Base-by-base conservation (phyloP, 2,888 invertebrate species). In the Periphyllus acericola region DNA sequence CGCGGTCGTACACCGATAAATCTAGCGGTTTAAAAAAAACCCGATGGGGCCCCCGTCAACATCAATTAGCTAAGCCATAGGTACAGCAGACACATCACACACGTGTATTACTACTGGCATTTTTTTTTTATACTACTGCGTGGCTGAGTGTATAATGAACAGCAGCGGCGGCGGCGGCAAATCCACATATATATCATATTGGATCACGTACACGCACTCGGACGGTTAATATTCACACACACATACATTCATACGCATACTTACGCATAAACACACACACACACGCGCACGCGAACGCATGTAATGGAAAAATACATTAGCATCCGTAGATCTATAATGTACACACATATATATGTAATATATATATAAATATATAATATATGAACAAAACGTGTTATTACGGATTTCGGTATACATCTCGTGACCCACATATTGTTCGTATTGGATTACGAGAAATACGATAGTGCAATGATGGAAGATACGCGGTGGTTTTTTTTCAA, bases 231-330 rank as follows among this genome's bases (percentile, higher is more conserved):
- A 85, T 78, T 78, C 66, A 84, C 85, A 78, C 25, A 78, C 76
- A 29, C 68, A 52, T n/a, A 29, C 29, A 75, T 19, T 4, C 21
- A 8, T 36, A 19, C n/a, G 36, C n/a, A n/a, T 9, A 11, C 29
- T 19, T 8, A 25, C 66, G 5, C 66, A 66, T 25, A 8, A 14
- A 17, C 40, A 5, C 14, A 14, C 52, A 5, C 34, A 11, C 72
- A 29, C 52, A 25, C 46, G 6, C 46, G 14, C 34, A 11, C 29
- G 25, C 52, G 25, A n/a, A 11, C n/a, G n/a, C 68, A 68, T 6
- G 46, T 86, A 79, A 86, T 86, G 78, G 85, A 86, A 86, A 86
- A 86, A 72, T 71, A 72, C 85, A 86, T 86, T 86, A 86, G 36
- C 85, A 71, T 66, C 75, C 60, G 46, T 8, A 52, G 34, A 83